These are phyloP conservation scores for Coracias cyanogaster DNA, from an alignment of 2,797 vertebrate species.

Conservation along the genomic window DNA sequence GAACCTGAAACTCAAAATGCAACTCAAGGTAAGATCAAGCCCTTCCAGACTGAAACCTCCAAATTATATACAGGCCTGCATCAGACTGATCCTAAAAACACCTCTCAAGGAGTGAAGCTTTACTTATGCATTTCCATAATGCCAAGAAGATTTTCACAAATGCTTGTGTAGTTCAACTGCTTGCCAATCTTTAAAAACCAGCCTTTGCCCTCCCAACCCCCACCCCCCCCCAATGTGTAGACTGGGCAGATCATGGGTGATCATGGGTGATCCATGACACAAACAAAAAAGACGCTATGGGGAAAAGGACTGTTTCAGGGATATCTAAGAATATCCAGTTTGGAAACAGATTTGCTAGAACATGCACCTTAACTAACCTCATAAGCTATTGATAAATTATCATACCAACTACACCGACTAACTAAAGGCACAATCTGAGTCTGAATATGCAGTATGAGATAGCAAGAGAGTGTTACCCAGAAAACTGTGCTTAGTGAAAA, in stretches of 20 bases:
- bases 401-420: neutral
- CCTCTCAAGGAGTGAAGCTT: neutral
- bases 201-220: neutral
- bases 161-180: neutral
- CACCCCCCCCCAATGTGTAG: neutral
- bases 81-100: neutral
- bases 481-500: neutral
- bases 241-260: neutral
- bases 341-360: neutral
- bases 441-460: accelerated
- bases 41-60: neutral
- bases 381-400: neutral
- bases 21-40: neutral
- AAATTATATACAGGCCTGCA: neutral
- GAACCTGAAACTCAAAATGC: constrained; percentile 1
- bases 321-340: neutral
- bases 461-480: neutral
- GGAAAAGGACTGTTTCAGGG: neutral
- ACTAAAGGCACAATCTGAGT: neutral
- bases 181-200: neutral
- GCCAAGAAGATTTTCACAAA: neutral
- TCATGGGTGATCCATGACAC: neutral
- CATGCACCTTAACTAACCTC: neutral
- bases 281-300: neutral
- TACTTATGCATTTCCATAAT: neutral